Evolutionary conservation across 2,113 vertebrate species (phyloP), one percentile per base, ranked within the genome.

Genomic region (Podocnemis expansa): DNA sequence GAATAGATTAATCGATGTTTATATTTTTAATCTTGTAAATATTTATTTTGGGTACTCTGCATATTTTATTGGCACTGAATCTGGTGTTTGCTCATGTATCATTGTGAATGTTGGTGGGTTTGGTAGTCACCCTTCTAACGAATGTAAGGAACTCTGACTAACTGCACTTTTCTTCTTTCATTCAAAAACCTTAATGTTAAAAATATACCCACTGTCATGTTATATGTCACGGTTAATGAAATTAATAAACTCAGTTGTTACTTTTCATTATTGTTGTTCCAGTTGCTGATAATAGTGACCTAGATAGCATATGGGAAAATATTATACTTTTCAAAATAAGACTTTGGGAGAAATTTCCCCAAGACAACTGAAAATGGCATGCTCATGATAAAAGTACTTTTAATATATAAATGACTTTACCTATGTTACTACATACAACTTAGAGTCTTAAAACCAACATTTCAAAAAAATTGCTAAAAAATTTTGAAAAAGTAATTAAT

Each of bases 11-110:
- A 97, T 97, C 91, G 93, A 95, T 97, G 98, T 97, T 98, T 97
- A 95, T 98, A 97, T 98, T 98, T 98, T 98, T 97, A 98, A 97
- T 96, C 96, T 88, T 98, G 97, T 98, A 98, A 97, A 98, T 98
- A 98, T 98, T 98, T 98, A 97, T 98, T 98, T 98, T 98, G 97
- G 84, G 94, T 98, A 97, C 97, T 97, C 94, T 98, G 97, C 97
- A 96, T 97, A 98, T 98, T n/a, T 98, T 98, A 97, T 98, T 96
- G 97, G 95, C 96, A 96, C 97, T 96, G 95, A 95, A 96, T 96
- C 95, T 96, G 96, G 92, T 97, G 93, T 94, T 97, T 96, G 97
- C 96, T 96, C 94, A 92, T 86, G 92, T 96, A 90, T 94, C 94
- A 97, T 88, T 95, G 96, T 98, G 97, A 97, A 97, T 96, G 97